Percentiles rank a stretch among this genome's conserved stretches.
Conservation (phyloP, 2,113 vertebrate species). For the Verasper variegatus region DNA sequence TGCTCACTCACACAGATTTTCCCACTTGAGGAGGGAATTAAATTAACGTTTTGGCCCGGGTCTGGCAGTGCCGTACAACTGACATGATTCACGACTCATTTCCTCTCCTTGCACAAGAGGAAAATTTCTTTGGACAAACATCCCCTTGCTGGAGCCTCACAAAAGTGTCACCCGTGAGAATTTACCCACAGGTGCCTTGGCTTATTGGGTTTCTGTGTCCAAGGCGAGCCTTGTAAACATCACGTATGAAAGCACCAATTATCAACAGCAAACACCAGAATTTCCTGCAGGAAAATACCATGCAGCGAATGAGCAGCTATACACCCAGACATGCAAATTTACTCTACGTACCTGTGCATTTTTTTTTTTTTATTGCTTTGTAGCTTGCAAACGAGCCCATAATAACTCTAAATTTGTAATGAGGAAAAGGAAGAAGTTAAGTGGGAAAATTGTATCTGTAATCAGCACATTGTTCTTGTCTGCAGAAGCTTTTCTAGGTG, state of each 20-base stretch:
- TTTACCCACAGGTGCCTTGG: conserved; percentile 31
- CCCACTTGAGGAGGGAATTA: conserved; percentile 44
- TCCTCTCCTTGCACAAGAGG: conserved; percentile 1
- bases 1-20: conserved; percentile 59
- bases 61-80: conserved; percentile 1
- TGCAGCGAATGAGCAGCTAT: not conserved
- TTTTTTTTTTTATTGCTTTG: not conserved
- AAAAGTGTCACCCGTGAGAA: conserved; percentile 13
- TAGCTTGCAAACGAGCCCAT: not conserved
- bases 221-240: conserved; percentile 18
- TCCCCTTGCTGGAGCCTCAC: conserved; percentile 21
- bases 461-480: not conserved
- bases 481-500: conserved; percentile 24
- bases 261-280: conserved; percentile 1
- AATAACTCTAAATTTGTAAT: not conserved
- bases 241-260: not conserved
- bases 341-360: too few species aligned
- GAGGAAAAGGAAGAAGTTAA: not conserved
- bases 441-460: not conserved
- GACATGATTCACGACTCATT: conserved; percentile 48
- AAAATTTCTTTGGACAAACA: conserved; percentile 38
- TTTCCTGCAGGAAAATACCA: conserved; percentile 2
- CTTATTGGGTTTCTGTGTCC: conserved; percentile 43
- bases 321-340: not conserved
- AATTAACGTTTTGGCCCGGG: conserved; percentile 53